These are phyloP conservation scores for Aurelia coerulea DNA, from an alignment of 30 jellyfish, hydroid and myxozoan species.

Conservation along the genomic window DNA sequence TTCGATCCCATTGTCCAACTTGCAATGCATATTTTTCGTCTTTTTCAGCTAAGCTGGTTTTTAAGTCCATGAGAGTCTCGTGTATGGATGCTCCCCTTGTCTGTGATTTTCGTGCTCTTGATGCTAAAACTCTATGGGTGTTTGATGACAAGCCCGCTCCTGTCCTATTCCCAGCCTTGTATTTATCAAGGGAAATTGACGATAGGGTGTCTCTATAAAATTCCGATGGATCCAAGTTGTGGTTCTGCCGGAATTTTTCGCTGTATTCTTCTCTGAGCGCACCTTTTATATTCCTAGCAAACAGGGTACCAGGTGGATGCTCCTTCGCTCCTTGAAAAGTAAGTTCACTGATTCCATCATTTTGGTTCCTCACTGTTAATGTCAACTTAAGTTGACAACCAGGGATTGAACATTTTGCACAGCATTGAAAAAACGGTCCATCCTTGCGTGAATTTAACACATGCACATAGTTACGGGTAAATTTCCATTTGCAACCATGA, in stretches of 20 bases:
- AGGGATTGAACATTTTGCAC: neutral
- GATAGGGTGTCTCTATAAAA: constrained; percentile 8
- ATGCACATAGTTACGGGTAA: constrained; percentile 10
- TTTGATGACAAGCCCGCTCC: constrained; percentile 13
- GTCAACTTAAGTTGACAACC: neutral
- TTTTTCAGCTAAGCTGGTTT: constrained; percentile 3
- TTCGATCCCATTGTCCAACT: constrained; percentile 14
- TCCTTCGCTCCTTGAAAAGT: neutral
- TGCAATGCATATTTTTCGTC: constrained; percentile 25
- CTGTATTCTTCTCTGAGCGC: constrained; percentile 7
- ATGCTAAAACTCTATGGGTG: neutral
- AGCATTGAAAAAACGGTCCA: constrained; percentile 2
- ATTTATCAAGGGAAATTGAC: neutral
- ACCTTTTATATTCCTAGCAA: constrained; percentile 26
- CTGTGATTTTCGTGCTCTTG: constrained; percentile 5
- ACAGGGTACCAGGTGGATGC: constrained; percentile 4
- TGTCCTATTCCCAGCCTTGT: constrained; percentile 16
- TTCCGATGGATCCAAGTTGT: constrained; percentile 7
- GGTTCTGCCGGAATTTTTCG: neutral
- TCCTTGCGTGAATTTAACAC: neutral
- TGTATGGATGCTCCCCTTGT: constrained; percentile 17
- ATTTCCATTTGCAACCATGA: constrained; percentile 16
- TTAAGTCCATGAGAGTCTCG: neutral
- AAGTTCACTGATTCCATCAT: constrained; percentile 11
- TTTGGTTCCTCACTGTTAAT: neutral